phyloP scores from a whole-genome alignment of 2,113 vertebrate species.

The Cygnus atratus region DNA sequence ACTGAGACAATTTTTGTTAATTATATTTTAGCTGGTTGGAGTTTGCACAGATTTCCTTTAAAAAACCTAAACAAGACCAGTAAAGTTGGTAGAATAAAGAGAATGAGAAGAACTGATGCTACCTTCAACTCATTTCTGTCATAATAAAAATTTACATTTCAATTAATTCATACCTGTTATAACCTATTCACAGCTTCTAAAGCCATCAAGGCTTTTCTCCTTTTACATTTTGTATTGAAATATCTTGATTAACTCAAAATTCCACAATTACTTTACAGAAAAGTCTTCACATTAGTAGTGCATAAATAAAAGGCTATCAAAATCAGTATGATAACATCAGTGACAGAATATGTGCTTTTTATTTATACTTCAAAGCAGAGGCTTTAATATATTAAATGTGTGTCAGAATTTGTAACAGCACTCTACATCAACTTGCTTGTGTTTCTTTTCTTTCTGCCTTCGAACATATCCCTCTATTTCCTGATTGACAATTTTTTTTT shows the following conservation, averaged over 20 bases:
- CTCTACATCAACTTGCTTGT: background rate
- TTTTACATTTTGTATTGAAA: background rate
- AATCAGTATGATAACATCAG: background rate
- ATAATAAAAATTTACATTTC: background rate
- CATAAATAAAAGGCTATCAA: background rate
- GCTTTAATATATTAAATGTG: constrained; percentile 1
- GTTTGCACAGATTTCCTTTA: background rate
- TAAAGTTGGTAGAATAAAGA: background rate
- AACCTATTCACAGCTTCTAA: constrained; percentile 10
- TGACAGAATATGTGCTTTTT: background rate
- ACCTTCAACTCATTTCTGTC: background rate
- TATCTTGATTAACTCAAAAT: constrained; percentile 3
- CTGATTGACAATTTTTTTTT: background rate
- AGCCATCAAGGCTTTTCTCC: background rate
- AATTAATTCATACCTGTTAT: background rate
- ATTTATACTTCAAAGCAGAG: constrained; percentile 31
- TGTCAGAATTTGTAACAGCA: background rate
- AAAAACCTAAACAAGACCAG: background rate
- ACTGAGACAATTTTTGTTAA: background rate
- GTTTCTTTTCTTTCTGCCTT: background rate
- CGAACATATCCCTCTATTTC: background rate
- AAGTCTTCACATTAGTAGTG: background rate
- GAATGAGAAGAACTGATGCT: background rate
- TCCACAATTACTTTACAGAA: background rate
- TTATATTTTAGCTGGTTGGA: background rate